Evolutionary conservation across 2,888 invertebrate species (phyloP), one percentile per base, ranked within the genome.

Genomic region (Eurois occulta): DNA sequence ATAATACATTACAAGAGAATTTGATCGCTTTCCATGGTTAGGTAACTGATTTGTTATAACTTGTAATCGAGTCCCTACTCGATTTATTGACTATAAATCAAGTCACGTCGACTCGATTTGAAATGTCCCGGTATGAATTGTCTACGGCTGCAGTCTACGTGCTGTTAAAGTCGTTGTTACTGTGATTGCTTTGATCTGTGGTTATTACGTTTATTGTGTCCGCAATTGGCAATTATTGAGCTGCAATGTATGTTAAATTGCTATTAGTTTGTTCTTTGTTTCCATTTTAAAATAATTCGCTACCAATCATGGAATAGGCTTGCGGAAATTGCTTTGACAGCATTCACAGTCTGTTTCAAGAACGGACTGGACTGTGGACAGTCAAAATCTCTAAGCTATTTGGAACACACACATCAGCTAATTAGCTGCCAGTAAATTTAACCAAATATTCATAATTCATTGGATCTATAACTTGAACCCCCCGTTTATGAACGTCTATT

Each of bases 11-110:
- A 83, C 75, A 83, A 77, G 87, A 86, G 86, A 86, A 87, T 88
- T 83, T 83, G 87, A 90, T 89, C 86, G 85, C 89, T 91, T 91
- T 91, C 87, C 86, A 88, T 88, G 80, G 84, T 92, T 91, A 90
- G 88, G 87, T 91, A 90, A 91, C 86, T 74, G 85, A 88, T 75
- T 79, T 80, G 77, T 83, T 62, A 62, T 62, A 62, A 21, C 62
- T 62, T 84, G 81, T 79, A 78, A 81, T 73, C 69, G 84, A 86
- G 77, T 83, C 77, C 79, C 75, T 83, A 80, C 43, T 84, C 74
- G 75, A 80, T 69, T 75, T 79, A 87, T 83, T 76, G 81, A 72
- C 83, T 85, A 83, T 84, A 83, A 88, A 88, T 85, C 81, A 81
- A 78, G 70, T 85, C 79, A 81, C 82, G 81, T 80, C 60, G 76